phyloP scores from a whole-genome alignment of 2,797 vertebrate species.

The Rhabdophis nuchalis region DNA sequence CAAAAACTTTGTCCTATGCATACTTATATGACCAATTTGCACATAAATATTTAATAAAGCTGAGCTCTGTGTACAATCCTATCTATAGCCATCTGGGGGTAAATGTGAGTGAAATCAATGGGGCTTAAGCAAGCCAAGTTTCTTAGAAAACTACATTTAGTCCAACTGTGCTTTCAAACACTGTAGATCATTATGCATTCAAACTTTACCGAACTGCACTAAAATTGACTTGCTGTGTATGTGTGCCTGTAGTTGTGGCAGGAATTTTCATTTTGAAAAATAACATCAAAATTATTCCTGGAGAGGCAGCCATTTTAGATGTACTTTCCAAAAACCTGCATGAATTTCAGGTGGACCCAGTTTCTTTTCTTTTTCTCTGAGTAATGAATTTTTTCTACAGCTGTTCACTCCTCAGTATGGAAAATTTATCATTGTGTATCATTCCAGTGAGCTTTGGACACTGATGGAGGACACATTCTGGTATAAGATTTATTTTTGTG shows the following conservation, averaged over 20 bases:
- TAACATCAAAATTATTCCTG: conserved; percentile 39
- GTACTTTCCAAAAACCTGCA: conserved; percentile 55
- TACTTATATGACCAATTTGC: not conserved
- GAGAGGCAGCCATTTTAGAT: conserved; percentile 31
- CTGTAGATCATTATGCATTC: conserved; percentile 32
- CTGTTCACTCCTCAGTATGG: conserved; percentile 34
- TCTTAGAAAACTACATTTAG: not conserved
- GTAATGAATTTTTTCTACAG: conserved; percentile 36
- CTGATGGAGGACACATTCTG: not conserved
- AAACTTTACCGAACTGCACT: conserved; percentile 15
- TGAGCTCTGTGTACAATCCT: conserved; percentile 45
- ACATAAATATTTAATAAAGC: conserved; percentile 25
- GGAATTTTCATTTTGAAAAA: conserved; percentile 47
- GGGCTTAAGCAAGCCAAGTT: not conserved
- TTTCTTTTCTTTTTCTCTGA: conserved; percentile 60
- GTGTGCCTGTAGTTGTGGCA: not conserved
- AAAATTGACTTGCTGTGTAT: not conserved
- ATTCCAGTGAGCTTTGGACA: not conserved
- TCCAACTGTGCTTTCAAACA: conserved; percentile 30
- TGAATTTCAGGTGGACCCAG: conserved; percentile 58
- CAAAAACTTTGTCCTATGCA: not conserved
- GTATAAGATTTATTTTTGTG: not conserved
- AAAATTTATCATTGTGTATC: not conserved
- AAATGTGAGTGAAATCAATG: conserved; percentile 9
- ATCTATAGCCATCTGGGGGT: not conserved